Percentiles rank a stretch among this genome's conserved stretches.
Evolutionary conservation across 2,797 vertebrate species (phyloP).

Genomic region (Chloroceryle amazona): DNA sequence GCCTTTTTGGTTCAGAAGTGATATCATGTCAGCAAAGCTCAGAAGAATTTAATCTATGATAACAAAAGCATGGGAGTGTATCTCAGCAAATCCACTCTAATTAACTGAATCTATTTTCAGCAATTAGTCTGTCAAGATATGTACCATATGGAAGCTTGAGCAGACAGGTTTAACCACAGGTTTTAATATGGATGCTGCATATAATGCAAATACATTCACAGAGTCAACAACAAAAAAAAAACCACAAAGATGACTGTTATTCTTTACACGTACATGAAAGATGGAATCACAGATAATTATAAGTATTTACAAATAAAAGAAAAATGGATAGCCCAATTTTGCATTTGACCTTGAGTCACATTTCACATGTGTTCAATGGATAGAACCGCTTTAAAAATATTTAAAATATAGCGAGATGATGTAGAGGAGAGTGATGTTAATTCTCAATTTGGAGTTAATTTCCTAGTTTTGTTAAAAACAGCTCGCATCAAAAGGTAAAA

Average conservation of each 20-base stretch:
- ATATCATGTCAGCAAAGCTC: not conserved
- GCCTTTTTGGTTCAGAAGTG: not conserved
- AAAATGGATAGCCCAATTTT: not conserved
- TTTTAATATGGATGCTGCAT: not conserved
- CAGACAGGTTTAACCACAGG: not conserved
- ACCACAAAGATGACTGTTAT: not conserved
- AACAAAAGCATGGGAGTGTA: not conserved
- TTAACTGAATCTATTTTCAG: not conserved
- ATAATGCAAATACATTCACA: not conserved
- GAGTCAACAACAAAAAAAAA: not conserved
- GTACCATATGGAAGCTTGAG: not conserved
- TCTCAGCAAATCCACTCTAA: not conserved
- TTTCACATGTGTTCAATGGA: not conserved
- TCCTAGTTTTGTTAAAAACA: not conserved
- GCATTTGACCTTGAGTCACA: not conserved
- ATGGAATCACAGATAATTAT: not conserved
- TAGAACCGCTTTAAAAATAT: not conserved
- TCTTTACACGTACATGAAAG: not conserved
- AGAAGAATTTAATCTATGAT: not conserved
- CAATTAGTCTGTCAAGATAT: not conserved
- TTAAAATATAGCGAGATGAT: not conserved
- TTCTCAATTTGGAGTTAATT: not conserved
- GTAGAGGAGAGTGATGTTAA: not conserved
- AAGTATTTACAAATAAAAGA: not conserved
- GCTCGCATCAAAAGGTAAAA: not conserved